Conservation (phyloP, 1,140 invertebrate species). For the Andrena cerasifolii region DNA sequence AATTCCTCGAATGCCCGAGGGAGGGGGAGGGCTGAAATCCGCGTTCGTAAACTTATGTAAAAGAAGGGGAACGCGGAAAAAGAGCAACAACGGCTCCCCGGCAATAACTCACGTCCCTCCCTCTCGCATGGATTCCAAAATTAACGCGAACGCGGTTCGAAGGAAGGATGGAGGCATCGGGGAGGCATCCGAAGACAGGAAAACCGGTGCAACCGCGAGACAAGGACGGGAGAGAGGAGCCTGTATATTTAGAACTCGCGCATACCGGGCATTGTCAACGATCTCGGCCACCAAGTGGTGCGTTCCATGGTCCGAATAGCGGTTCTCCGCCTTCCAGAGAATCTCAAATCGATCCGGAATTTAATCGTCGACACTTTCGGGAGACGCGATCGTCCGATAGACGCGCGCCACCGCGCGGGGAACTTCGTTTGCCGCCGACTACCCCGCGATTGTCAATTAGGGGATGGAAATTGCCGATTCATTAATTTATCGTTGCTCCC, state of each 20-base stretch:
- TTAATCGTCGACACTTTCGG: slow-evolving; percentile 1
- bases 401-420: background rate
- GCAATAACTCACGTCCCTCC: background rate
- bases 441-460: background rate
- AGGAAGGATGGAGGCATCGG: slow-evolving; percentile 13
- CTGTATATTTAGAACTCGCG: slow-evolving; percentile 50
- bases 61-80: background rate
- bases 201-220: background rate
- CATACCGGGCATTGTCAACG: slow-evolving; percentile 42
- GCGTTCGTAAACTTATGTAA: background rate
- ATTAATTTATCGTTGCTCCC: background rate
- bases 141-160: slow-evolving; percentile 23
- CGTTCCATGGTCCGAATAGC: slow-evolving; percentile 2
- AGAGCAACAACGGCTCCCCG: background rate
- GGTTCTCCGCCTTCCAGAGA: background rate
- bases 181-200: background rate
- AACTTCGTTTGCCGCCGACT: slow-evolving; percentile 4
- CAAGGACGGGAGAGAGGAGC: background rate
- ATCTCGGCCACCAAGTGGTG: slow-evolving; percentile 6
- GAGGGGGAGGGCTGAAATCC: no score
- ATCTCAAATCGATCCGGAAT: no score
- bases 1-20: background rate
- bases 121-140: slow-evolving; percentile 14
- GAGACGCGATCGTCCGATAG: background rate
- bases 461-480: no score